Evolutionary conservation across 2,888 invertebrate genomes (phyloP).

Genomic region (Orthosia incerta): DNA sequence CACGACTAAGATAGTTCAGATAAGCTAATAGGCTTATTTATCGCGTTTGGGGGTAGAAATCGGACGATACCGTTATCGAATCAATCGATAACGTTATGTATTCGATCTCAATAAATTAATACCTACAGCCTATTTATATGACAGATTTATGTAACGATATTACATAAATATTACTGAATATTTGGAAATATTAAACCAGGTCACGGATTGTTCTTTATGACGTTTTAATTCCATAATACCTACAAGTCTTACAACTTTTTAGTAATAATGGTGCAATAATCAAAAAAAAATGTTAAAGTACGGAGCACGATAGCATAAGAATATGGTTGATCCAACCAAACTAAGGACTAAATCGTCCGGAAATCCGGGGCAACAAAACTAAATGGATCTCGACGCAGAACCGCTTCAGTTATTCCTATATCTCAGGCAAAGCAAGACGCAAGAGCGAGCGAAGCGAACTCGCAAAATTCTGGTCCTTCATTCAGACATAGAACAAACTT

Average conservation of each 20-base stretch:
- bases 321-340: too few species aligned
- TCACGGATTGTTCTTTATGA: background rate
- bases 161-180: constrained; percentile 9
- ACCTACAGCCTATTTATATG: background rate
- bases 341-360: too few species aligned
- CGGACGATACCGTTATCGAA: constrained; percentile 22
- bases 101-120: constrained; percentile 7
- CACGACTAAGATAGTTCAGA: constrained; percentile 8
- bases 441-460: too few species aligned
- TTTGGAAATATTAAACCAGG: constrained; percentile 21
- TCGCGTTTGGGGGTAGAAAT: constrained; percentile 12
- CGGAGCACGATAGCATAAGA: too few species aligned
- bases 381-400: too few species aligned
- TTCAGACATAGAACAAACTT: too few species aligned
- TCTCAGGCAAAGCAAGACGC: too few species aligned
- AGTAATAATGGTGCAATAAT: background rate
- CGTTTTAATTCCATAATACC: constrained; percentile 6
- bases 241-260: background rate
- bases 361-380: too few species aligned
- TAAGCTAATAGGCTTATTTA: constrained; percentile 32
- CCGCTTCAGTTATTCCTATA: too few species aligned
- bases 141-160: constrained; percentile 1
- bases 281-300: too few species aligned
- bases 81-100: constrained; percentile 5
- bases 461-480: too few species aligned